Conservation (phyloP, 1,140 invertebrate genomes). For the Meteorus sp. region DNA sequence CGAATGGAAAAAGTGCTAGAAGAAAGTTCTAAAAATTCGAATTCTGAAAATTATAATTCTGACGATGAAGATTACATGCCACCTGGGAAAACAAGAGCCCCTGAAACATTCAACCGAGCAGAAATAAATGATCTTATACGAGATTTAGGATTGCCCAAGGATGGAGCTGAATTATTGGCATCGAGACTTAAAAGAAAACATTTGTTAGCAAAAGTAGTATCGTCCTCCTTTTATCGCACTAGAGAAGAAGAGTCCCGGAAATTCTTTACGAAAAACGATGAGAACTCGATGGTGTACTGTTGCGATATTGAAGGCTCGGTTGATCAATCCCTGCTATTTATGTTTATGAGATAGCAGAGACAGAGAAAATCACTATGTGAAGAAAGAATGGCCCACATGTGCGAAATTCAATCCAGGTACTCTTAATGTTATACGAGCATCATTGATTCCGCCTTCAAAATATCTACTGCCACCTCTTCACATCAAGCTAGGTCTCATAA, state of each 20-base stretch:
- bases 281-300: slow-evolving; percentile 42
- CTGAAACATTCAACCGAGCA: slow-evolving; percentile 26
- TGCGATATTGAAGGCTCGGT: slow-evolving; percentile 22
- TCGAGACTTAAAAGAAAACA: slow-evolving; percentile 31
- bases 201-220: slow-evolving; percentile 20
- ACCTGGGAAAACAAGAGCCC: too few relatives aligned
- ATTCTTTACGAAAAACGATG: too few relatives aligned
- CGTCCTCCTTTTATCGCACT: slow-evolving; percentile 28
- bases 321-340: too few relatives aligned
- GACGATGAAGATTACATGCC: slow-evolving; percentile 21
- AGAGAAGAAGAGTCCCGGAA: too few relatives aligned
- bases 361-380: slow-evolving; percentile 16
- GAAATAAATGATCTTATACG: slow-evolving; percentile 31
- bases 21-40: too few relatives aligned
- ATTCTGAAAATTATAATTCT: slow-evolving; percentile 18
- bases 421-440: slow-evolving; percentile 15
- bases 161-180: too few relatives aligned
- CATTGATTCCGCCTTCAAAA: slow-evolving; percentile 18
- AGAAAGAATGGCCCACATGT: slow-evolving; percentile 16
- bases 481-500: too few relatives aligned
- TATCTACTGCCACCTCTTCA: slow-evolving; percentile 39
- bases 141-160: slow-evolving; percentile 24
- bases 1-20: not conserved
- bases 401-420: not conserved
- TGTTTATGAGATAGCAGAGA: slow-evolving; percentile 14